These are phyloP conservation scores for Sakesphorus luctuosus DNA, from an alignment of 2,113 vertebrate genomes.

Conservation along the genomic window DNA sequence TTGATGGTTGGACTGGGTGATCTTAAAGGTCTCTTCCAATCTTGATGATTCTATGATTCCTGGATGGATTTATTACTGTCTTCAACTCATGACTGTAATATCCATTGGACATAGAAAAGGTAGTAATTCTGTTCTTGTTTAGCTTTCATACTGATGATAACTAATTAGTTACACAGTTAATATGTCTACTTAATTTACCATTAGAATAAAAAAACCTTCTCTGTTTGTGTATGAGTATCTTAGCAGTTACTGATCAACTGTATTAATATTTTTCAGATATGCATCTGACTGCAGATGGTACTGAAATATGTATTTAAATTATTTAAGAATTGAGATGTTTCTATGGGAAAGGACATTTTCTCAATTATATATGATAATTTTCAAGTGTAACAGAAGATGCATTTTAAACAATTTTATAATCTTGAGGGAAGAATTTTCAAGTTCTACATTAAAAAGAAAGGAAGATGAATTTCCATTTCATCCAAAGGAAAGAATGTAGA, in stretches of 20 bases:
- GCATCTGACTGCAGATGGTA: not conserved
- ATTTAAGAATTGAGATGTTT: not conserved
- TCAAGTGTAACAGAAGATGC: not conserved
- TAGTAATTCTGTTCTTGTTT: not conserved
- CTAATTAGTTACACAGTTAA: not conserved
- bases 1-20: not conserved
- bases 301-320: not conserved
- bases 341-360: not conserved
- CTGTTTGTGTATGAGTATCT: not conserved
- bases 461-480: not conserved
- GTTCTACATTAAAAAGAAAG: not conserved
- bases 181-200: not conserved
- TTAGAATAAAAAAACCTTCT: not conserved
- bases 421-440: not conserved
- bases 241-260: not conserved
- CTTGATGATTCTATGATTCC: not conserved
- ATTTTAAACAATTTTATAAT: not conserved
- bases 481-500: not conserved
- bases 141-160: not conserved
- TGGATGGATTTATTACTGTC: not conserved
- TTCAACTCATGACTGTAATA: not conserved
- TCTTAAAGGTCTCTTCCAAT: not conserved
- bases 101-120: not conserved
- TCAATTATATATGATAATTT: not conserved
- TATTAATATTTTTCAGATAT: not conserved